Conservation (phyloP, 2,888 invertebrate species). For the Sarcophaga subvicina region DNA sequence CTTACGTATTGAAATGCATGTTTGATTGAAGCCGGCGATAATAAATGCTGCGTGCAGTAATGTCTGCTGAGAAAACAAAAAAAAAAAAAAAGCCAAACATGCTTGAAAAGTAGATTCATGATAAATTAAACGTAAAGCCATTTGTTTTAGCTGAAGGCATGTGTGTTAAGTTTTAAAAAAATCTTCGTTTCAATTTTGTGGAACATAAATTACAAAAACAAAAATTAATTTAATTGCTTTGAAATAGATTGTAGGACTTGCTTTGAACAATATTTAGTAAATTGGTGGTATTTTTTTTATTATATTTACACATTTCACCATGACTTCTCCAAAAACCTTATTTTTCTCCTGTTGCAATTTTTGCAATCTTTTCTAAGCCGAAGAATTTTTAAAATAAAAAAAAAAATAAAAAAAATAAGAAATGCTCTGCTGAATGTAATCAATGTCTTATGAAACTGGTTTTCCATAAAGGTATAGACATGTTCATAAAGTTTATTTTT, state of each 20-base stretch:
- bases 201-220: not conserved
- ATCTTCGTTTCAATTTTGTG: not conserved
- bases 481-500: constrained; percentile 39
- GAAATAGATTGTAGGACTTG: no score
- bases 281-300: no score
- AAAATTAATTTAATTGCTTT: no score
- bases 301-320: no score
- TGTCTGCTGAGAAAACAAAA: constrained; percentile 30
- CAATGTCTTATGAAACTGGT: constrained; percentile 57
- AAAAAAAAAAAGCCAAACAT: constrained; percentile 48
- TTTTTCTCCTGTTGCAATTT: constrained; percentile 33
- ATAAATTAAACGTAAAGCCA: constrained; percentile 68
- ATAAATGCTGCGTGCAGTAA: constrained; percentile 56
- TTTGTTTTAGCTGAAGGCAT: constrained; percentile 70
- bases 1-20: constrained; percentile 53
- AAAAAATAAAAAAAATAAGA: constrained; percentile 11
- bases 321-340: no score
- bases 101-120: constrained; percentile 51
- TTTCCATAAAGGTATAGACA: constrained; percentile 49
- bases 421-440: constrained; percentile 5
- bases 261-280: no score
- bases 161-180: constrained; percentile 61
- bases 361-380: constrained; percentile 12
- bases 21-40: constrained; percentile 55
- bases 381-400: constrained; percentile 41